phyloP scores from a whole-genome alignment of 2,888 invertebrate species.

The Drosophila gaucha region DNA sequence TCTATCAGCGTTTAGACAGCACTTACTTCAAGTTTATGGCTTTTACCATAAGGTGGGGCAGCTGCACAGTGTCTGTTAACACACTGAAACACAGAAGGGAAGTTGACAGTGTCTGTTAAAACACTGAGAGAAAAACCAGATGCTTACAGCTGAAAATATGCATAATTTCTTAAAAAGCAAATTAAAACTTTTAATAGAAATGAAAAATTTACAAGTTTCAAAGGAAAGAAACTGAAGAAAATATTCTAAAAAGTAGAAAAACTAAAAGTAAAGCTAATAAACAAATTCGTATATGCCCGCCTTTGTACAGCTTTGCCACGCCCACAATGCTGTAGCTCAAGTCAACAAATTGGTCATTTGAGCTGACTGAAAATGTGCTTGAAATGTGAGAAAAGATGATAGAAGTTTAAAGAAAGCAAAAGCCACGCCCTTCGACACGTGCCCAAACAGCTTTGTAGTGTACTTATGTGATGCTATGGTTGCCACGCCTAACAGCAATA shows the following conservation, averaged over 20 bases:
- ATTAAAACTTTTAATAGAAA: too few species aligned
- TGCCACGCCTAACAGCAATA: background rate
- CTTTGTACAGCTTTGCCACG: too few species aligned
- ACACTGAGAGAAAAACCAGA: too few species aligned
- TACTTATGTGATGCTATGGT: background rate
- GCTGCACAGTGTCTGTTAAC: background rate
- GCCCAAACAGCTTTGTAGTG: background rate
- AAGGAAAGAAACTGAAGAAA: too few species aligned
- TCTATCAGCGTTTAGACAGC: conserved; percentile 67
- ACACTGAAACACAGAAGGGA: background rate
- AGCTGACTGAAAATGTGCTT: conserved; percentile 4
- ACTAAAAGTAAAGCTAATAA: too few species aligned
- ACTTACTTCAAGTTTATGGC: conserved; percentile 49
- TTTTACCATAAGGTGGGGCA: background rate
- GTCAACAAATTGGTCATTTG: conserved; percentile 8
- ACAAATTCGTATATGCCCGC: background rate
- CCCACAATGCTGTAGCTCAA: background rate
- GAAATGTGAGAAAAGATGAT: conserved; percentile 5
- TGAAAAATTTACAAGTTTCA: too few species aligned
- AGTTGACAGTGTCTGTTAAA: too few species aligned
- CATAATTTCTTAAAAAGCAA: too few species aligned
- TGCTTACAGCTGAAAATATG: too few species aligned
- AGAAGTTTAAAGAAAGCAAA: background rate
- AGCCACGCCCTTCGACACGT: too few species aligned
- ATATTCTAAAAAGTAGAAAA: too few species aligned